phyloP scores from a whole-genome alignment of 53 echinoderm and acorn worm species.

The Antedon mediterranea region DNA sequence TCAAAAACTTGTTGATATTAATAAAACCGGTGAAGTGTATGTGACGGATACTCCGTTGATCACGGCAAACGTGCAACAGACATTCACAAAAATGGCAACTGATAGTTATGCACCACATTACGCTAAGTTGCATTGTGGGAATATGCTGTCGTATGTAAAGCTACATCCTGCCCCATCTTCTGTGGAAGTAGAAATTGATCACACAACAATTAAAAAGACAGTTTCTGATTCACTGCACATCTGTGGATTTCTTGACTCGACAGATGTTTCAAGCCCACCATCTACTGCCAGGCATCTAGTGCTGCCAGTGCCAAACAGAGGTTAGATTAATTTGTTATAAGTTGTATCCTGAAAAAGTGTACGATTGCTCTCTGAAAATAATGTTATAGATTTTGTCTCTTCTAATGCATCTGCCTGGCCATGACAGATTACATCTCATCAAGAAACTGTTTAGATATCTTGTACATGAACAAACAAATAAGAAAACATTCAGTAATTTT shows the following conservation, averaged over 20 bases:
- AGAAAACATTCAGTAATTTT: too few relatives aligned
- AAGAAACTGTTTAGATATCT: too few relatives aligned
- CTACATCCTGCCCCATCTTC: conserved; percentile 63
- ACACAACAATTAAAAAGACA: conserved; percentile 21
- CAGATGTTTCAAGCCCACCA: conserved; percentile 74
- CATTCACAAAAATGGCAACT: conserved; percentile 62
- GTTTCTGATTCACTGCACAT: conserved; percentile 37
- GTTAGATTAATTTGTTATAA: too few relatives aligned
- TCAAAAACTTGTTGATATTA: conserved; percentile 54
- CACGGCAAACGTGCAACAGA: conserved; percentile 39
- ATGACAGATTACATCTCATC: too few relatives aligned
- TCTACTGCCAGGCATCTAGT: conserved; percentile 74
- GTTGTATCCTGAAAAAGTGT: too few relatives aligned
- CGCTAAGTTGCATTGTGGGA: conserved; percentile 51
- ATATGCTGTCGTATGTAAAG: conserved; percentile 68
- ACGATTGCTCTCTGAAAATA: too few relatives aligned
- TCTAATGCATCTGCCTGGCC: too few relatives aligned
- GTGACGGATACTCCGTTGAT: conserved; percentile 33
- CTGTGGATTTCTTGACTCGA: conserved; percentile 73
- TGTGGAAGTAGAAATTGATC: conserved; percentile 26
- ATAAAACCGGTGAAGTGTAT: conserved; percentile 43
- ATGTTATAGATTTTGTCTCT: too few relatives aligned
- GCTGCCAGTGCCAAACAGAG: conserved; percentile 37
- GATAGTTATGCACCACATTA: conserved; percentile 41
- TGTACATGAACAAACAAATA: too few relatives aligned